phyloP scores from a whole-genome alignment of 2,797 vertebrate genomes.

The Chaetophractus vellerosus region DNA sequence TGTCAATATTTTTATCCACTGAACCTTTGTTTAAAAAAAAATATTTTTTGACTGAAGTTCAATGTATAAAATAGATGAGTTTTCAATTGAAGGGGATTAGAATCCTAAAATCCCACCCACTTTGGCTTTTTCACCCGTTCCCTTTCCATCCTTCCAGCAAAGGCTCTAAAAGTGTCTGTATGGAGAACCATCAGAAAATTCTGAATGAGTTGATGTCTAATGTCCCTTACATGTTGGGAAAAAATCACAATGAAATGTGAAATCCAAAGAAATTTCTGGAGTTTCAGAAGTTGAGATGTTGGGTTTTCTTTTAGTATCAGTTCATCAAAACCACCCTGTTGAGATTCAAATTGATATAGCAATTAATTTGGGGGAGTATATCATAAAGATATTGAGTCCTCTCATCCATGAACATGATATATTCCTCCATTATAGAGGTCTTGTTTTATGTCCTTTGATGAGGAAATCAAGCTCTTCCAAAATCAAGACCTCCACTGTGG shows the following conservation, averaged over 20 bases:
- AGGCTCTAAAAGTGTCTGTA: background rate
- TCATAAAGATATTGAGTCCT: background rate
- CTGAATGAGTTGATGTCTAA: background rate
- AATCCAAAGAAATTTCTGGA: background rate
- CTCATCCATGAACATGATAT: background rate
- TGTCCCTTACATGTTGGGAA: background rate
- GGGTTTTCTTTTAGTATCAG: background rate
- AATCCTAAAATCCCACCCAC: background rate
- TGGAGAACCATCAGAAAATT: background rate
- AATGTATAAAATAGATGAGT: background rate
- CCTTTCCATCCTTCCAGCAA: background rate
- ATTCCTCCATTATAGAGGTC: background rate
- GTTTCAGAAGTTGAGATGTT: background rate
- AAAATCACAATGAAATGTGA: background rate
- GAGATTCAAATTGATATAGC: background rate
- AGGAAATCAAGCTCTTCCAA: background rate
- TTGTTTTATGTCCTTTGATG: background rate
- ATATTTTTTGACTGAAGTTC: background rate
- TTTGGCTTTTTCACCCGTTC: background rate
- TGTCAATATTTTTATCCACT: background rate
- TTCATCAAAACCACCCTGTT: background rate
- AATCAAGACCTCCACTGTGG: no score
- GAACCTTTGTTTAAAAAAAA: background rate
- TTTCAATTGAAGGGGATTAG: background rate
- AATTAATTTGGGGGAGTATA: background rate